Percentiles rank a stretch among this genome's conserved stretches.
Evolutionary conservation across 2,113 vertebrate species (phyloP).

Genomic region (Proteles cristata): DNA sequence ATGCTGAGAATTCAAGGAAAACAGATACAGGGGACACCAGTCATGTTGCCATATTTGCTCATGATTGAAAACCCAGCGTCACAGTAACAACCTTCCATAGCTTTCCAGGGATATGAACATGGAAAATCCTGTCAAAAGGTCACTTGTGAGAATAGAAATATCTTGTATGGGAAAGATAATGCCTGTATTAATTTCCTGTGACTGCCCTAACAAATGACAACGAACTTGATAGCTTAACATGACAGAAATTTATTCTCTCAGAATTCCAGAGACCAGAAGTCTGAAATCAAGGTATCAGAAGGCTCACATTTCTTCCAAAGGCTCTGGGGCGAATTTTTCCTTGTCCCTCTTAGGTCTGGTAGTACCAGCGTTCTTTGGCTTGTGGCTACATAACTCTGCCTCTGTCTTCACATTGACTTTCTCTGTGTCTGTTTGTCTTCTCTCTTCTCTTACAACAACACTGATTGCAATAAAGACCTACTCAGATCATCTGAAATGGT

Average conservation of each 20-base stretch:
- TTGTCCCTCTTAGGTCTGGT: neutral
- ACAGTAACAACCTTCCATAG: neutral
- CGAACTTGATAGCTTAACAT: neutral
- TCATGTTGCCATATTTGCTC: neutral
- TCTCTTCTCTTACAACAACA: neutral
- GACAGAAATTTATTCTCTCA: neutral
- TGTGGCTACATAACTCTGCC: neutral
- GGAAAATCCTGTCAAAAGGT: constrained; percentile 7
- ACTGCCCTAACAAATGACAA: neutral
- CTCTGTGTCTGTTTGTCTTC: neutral
- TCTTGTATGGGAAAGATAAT: neutral
- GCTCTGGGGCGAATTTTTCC: neutral
- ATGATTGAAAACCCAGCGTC: neutral
- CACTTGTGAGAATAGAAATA: neutral
- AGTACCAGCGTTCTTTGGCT: no score
- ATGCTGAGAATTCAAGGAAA: neutral
- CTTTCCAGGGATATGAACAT: neutral
- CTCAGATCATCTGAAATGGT: neutral
- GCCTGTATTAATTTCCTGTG: neutral
- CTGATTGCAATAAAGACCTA: neutral
- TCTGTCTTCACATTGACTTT: neutral
- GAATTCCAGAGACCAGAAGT: neutral
- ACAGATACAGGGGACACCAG: no score
- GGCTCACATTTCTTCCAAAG: neutral
- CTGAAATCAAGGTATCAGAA: neutral